Conservation (phyloP, 2,113 vertebrate species). For the Mesoclemmys tuberculata region DNA sequence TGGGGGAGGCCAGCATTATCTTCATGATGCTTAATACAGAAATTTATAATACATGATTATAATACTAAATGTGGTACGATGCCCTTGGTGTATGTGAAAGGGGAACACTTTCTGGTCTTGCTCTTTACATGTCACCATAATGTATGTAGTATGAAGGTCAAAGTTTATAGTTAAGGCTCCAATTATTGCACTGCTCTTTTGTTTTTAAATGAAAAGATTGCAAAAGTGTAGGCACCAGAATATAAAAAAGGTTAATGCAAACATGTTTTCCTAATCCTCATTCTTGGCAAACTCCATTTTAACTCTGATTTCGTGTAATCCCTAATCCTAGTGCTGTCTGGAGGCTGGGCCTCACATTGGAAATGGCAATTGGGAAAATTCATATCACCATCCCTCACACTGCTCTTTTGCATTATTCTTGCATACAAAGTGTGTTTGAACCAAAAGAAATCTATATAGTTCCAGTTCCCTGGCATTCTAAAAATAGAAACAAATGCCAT, state of each 20-base stretch:
- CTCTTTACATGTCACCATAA: not conserved
- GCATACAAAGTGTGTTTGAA: not conserved
- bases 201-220: not conserved
- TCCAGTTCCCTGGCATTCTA: not conserved
- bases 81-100: not conserved
- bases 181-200: not conserved
- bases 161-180: not conserved
- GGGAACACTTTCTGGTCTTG: not conserved
- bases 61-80: not conserved
- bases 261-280: not conserved
- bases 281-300: conserved; percentile 34
- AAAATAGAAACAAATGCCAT: not conserved
- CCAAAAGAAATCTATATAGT: not conserved
- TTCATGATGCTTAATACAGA: not conserved
- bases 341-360: conserved; percentile 32
- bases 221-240: not conserved
- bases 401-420: not conserved
- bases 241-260: not conserved
- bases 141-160: not conserved
- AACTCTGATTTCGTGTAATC: conserved; percentile 23
- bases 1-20: not conserved
- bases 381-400: fast-evolving
- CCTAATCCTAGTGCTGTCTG: conserved; percentile 43
- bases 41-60: not conserved
- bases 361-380: not conserved